Evolutionary conservation across 2,797 vertebrate species (phyloP), one percentile per base, ranked within the genome.

Genomic region (Hippopotamyrus pictus): DNA sequence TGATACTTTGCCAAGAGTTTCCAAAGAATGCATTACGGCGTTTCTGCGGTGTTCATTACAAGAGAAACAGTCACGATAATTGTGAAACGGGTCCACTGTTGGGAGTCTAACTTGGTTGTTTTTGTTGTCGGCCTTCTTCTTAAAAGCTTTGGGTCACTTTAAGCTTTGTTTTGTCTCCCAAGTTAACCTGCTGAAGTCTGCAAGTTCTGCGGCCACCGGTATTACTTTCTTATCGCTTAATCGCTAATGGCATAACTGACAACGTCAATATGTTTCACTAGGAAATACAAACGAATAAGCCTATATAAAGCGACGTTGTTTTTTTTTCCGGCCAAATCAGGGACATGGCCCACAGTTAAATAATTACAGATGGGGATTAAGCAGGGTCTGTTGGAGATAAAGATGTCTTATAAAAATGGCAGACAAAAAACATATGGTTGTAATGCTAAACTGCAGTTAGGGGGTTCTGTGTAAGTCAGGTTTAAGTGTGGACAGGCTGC

Each of bases 321-420:
- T 33, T 73, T 8, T 62, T 7, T 41, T 11, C 2, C 2, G 1
- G 7, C 41, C 7, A 69, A 76, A 51, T 25, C 62, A 29, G 44
- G 46, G 17, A 88, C 12, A 22, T 19, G 48, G 62, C 25, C 65
- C 65, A 9, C 46, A 53, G 46, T 88, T 25, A 59, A 88, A 48
- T 50, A 76, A 73, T 88, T 48, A 76, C 62, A 88, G 87, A 88
- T 73, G 65, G 25, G 62, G 65, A 73, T 76, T 76, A 76, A 37
- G 4, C 22, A 46, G 86, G 33, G 62, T 37, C 46, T 51, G 62
- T 33, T 76, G 62, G 22, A 88, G 87, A 88, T 51, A 51, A 51
- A 17, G 41, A 65, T 73, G 11, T 88, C 44, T 76, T 73, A 69
- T 76, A 51, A 46, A 76, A 17, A 29, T 51, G 87, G 2, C 57